Percentiles rank a stretch among this genome's conserved stretches.
These are phyloP conservation scores for Himalopsyche tibetana DNA, from an alignment of 2,888 invertebrate genomes.

Conservation along the genomic window DNA sequence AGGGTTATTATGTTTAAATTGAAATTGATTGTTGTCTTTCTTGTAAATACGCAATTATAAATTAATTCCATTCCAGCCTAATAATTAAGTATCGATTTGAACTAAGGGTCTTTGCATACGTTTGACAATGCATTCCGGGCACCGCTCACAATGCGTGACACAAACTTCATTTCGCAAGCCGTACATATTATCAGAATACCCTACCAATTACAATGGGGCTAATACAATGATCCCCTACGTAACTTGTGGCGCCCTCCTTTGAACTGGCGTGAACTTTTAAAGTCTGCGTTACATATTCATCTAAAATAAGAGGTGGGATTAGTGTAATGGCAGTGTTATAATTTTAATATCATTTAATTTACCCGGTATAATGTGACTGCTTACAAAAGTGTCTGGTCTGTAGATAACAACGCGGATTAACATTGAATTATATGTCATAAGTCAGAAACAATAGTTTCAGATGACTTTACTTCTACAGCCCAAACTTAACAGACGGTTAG, in stretches of 20 bases:
- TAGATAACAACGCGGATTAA: too few relatives aligned
- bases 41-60: too few relatives aligned
- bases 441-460: too few relatives aligned
- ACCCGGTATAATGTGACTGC: neutral
- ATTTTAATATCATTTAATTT: slow-evolving; percentile 19
- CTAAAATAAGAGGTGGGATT: slow-evolving; percentile 18
- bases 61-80: too few relatives aligned
- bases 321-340: neutral
- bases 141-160: neutral
- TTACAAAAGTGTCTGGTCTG: neutral
- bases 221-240: slow-evolving; percentile 30
- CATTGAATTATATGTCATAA: too few relatives aligned
- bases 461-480: too few relatives aligned
- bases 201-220: slow-evolving; percentile 25
- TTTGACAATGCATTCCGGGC: neutral
- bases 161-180: neutral
- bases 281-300: slow-evolving; percentile 15
- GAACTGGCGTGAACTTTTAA: slow-evolving; percentile 15
- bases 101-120: too few relatives aligned
- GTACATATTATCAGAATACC: slow-evolving; percentile 12
- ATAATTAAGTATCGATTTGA: too few relatives aligned
- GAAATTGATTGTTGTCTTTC: too few relatives aligned
- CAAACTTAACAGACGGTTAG: too few relatives aligned
- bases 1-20: too few relatives aligned
- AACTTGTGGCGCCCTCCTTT: slow-evolving; percentile 20